Base-by-base conservation (phyloP, 2,113 vertebrate genomes). In the Paramormyrops kingsleyae region DNA sequence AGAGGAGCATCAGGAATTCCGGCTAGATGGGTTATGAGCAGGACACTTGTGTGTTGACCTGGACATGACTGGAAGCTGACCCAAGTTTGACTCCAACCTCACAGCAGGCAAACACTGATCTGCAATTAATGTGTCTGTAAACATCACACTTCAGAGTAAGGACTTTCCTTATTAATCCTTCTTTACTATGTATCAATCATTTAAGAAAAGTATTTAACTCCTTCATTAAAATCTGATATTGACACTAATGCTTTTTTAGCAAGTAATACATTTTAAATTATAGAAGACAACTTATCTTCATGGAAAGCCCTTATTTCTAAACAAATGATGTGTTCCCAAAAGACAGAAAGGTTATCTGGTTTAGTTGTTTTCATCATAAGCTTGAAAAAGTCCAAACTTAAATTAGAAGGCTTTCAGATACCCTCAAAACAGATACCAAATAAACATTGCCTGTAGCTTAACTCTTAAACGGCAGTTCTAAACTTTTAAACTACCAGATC, bases 61-160 rank as follows among this genome's bases (percentile, higher is more conserved):
- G 93, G 91, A 93, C 92, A 95, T 97, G 95, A 96, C 96, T 96
- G 95, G 92, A 90, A 93, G 94, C 92, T 96, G 96, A 95, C 96
- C 95, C 86, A 91, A 94, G 92, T 94, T 96, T 97, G 95, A 96
- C 95, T 96, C 94, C 89, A 90, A 91, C 91, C 93, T 94, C 94
- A 96, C 96, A 97, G 96, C 95, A 97, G 96, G 92, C 94, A 95
- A 94, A 93, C 93, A 91, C 92, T 96, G 92, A 93, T 95, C 95
- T 95, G 95, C 93, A 97, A 95, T 94, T 91, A 94, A 94, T 94
- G 91, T 94, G 91, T 93, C 91, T 95, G 90, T 95, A 97, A 97
- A 96, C 95, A 96, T 97, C 96, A 95, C 96, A 95, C 96, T 93
- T 94, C 94, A 91, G 94, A 21, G 85, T 93, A 92, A 92, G 95